Evolutionary conservation across 2,888 invertebrate species (phyloP), one percentile per base, ranked within the genome.

Genomic region (Calliphora vomitoria): DNA sequence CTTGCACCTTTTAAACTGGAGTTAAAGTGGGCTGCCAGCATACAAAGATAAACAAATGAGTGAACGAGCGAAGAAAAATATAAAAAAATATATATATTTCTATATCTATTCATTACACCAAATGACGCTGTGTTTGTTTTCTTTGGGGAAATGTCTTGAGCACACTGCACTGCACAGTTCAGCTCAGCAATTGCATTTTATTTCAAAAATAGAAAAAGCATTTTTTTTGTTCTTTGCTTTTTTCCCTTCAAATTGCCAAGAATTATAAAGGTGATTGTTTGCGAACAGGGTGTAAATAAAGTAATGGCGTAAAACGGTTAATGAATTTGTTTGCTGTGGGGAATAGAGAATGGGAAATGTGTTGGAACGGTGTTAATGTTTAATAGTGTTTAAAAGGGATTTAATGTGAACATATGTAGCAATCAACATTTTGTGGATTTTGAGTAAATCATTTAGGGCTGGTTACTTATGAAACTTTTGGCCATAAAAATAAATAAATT

Each of bases 221-320:
- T 35, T 35, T 35, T 66, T 62, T 11, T 55, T 50, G 55, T 69
- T 35, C 6, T 71, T 55, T 50, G 38, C 13, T n/a, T 84, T 66
- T 66, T 18, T 38, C 35, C 11, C 44, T 71, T 74, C 11, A 79
- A 74, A 71, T 71, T 83, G 76, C 50, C 3, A 11, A 44, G 44
- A 66, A 83, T 71, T 71, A 25, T 47, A 35, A 68, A 79, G 72
- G 58, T 53, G 72, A 79, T 31, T 66, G 66, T 58, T 79, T 72
- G 41, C n/a, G 18, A 50, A 68, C 6, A 41, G 66, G 31, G 60
- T 80, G 82, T 50, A 50, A 69, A 75, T 25, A 75, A 72, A 13
- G 13, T 35, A 82, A 82, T 60, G 60, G 60, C 53, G 15, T 82
- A 25, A 69, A 60, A 69, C 15, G 38, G 41, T 82, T 75, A 76